Evolutionary conservation across 2,113 vertebrate genomes (phyloP), one percentile per base, ranked within the genome.

Genomic region (Anguilla japonica): DNA sequence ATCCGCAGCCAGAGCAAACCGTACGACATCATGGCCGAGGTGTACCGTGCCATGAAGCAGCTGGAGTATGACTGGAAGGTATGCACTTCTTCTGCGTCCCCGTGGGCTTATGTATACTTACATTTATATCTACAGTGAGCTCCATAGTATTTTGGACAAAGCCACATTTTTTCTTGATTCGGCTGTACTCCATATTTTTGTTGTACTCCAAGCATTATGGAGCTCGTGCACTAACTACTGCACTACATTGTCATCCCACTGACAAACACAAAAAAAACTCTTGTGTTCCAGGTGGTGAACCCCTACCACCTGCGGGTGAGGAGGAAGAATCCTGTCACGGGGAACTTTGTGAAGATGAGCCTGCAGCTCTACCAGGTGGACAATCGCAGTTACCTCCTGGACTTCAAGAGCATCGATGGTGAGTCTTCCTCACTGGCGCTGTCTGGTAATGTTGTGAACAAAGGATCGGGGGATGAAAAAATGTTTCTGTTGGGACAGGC

Each of bases 391-490:
- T 99, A 98, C 90, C 96, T 99, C 86, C 94, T 99, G 88, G 98
- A 99, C 93, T 99, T 99, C 92, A 99, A 98, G 93, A 99, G 98
- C 94, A 99, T 99, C 0, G 98, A 99, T 84, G 98, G 98, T 99
- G 91, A 93, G 89, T 60, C 22, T 18, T 81, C 40, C 18, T 46
- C 40, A 40, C 16, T 82, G 57, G 41, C 26, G 40, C 41, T 41
- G 43, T 46, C 22, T 75, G 26, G n/a, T 13, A 75, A 13, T 26
- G 26, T 34, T 75, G 26, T 75, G 71, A 75, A 11, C 6, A 71
- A 71, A n/a, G 5, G 22, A 71, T n/a, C 63, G 6, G 29, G 63
- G 63, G 22, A 71, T 20, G 20, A n/a, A 71, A 20, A 60, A 20
- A 3, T 71, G 63, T 22, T 60, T 2, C 18, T 60, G 13, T 0